Evolutionary conservation across 2,888 invertebrate genomes (phyloP), one percentile per base, ranked within the genome.

Genomic region (Drosophila paracracens): DNA sequence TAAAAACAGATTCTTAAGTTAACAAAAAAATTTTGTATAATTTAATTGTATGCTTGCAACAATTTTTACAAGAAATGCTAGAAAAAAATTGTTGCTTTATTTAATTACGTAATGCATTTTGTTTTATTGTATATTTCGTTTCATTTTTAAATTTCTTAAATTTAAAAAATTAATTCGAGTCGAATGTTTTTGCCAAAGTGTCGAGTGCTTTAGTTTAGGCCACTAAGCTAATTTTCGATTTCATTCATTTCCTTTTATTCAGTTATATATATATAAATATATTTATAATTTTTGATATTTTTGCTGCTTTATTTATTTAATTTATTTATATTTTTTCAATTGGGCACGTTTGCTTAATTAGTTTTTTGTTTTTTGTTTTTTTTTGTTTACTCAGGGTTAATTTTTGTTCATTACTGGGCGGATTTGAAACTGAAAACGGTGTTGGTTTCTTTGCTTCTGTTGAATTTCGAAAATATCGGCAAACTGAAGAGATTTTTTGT

Each of bases 391-490:
- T 43, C 64, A 38, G 64, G 31, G 27, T 57, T 65, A 38, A 61
- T 53, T 65, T 56, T 58, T 68, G 40, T 60, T 63, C 63, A 31
- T 78, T 85, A 53, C 73, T 85, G 85, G 85, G 85, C 89, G 85
- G 85, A 85, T 83, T 89, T 82, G 53, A 80, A 85, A 85, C 87
- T 88, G 89, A 89, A 85, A 84, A 83, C 83, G 79, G 86, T 86
- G 67, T 77, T 82, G 76, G 71, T 78, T 70, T 61, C 60, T 53
- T 56, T 72, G 67, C 53, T 46, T 59, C 63, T 69, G 40, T 69
- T 61, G 11, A 53, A 38, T 50, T 52, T 62, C 61, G 65, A 74
- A 65, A 61, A 25, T 59, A 58, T 60, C 40, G 65, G 70, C 64
- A 54, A 86, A 83, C 83, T 83, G n/a, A 76, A 38, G 57, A 68